Evolutionary conservation across 2,888 invertebrate species (phyloP).

Genomic region (Xanthia togata): DNA sequence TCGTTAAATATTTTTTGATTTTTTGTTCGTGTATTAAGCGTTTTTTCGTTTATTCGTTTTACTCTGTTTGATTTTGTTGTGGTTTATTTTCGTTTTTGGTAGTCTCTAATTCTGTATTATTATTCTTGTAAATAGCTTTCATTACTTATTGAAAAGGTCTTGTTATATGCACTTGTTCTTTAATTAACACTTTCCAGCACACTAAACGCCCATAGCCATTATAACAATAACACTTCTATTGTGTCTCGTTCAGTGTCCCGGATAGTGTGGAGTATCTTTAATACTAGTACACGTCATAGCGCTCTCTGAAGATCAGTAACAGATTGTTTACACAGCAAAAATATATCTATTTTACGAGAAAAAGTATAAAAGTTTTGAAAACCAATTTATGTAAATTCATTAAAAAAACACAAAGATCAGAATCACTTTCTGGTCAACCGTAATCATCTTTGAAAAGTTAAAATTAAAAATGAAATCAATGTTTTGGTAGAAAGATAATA

Average conservation of each 20-base stretch:
- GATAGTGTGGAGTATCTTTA: not conserved
- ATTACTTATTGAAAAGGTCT: not conserved
- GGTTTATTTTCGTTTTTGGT: not conserved
- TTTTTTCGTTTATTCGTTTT: not conserved
- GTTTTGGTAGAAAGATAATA: slow-evolving; percentile 16
- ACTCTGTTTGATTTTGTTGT: not conserved
- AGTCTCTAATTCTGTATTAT: not conserved
- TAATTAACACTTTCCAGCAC: not conserved
- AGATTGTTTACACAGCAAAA: too few species aligned
- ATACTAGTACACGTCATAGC: too few species aligned
- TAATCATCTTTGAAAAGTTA: not conserved
- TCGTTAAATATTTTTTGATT: slow-evolving; percentile 15
- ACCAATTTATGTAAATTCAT: not conserved
- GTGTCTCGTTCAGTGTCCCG: too few species aligned
- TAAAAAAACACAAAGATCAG: not conserved
- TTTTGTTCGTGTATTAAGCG: slow-evolving; percentile 12
- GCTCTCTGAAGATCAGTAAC: not conserved
- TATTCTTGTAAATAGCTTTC: too few species aligned
- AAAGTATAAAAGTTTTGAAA: not conserved
- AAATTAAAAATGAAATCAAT: not conserved
- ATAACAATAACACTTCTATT: too few species aligned
- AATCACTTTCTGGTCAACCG: not conserved
- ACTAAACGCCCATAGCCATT: too few species aligned
- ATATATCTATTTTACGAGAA: too few species aligned
- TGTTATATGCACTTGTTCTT: not conserved